Evolutionary conservation across 2,888 invertebrate species (phyloP).

Genomic region (Podotricha telesiphe): DNA sequence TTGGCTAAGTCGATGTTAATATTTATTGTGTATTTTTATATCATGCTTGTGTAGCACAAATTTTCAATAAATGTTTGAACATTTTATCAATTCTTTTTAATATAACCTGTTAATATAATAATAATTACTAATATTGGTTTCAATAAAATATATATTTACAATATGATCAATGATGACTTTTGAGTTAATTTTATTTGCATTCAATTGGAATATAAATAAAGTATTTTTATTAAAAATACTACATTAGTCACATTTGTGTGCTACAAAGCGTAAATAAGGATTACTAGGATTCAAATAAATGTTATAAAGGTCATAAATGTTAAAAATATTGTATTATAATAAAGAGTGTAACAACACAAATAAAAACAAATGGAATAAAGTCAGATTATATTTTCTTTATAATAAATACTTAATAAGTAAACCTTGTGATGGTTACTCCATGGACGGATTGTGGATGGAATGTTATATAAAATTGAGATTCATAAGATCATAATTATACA

Average conservation of each 20-base stretch:
- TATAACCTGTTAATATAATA: background rate
- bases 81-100: constrained; percentile 42
- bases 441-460: constrained; percentile 26
- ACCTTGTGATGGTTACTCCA: constrained; percentile 14
- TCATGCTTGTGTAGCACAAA: constrained; percentile 83
- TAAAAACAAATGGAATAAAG: background rate
- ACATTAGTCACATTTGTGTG: too few species aligned
- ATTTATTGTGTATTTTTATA: constrained; percentile 84
- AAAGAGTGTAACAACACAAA: background rate
- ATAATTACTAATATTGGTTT: too few species aligned
- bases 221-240: background rate
- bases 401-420: constrained; percentile 8
- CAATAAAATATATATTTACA: too few species aligned
- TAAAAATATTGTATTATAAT: background rate
- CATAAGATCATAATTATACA: background rate
- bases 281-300: background rate
- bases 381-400: background rate
- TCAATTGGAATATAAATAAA: background rate
- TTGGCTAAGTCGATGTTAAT: constrained; percentile 79
- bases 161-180: background rate
- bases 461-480: constrained; percentile 23
- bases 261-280: background rate
- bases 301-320: background rate
- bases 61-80: constrained; percentile 82
- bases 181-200: background rate